These are phyloP conservation scores for Diploscapter pachys DNA, from an alignment of 1,140 invertebrate species.

Conservation along the genomic window DNA sequence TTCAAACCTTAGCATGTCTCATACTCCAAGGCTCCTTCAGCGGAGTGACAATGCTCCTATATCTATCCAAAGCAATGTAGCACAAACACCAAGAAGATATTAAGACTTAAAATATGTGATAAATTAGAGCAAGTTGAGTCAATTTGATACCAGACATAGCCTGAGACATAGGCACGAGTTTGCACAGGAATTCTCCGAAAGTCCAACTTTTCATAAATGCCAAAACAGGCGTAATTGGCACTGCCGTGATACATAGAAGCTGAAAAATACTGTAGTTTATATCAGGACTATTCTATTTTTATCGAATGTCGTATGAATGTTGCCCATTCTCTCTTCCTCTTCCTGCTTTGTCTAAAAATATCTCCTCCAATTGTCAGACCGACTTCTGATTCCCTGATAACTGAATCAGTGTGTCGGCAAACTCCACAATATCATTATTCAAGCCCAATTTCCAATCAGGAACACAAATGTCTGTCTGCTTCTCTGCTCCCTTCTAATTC, in stretches of 20 bases:
- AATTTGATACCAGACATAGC: slow-evolving; percentile 48
- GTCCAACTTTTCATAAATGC: slow-evolving; percentile 52
- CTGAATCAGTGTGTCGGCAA: no score
- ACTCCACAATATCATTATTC: no score
- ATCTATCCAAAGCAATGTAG: slow-evolving; percentile 55
- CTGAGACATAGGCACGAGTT: slow-evolving; percentile 56
- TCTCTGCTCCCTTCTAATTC: background rate
- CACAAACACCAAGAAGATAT: slow-evolving; percentile 58
- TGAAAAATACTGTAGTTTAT: slow-evolving; percentile 32
- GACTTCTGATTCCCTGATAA: no score
- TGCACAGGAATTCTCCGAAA: slow-evolving; percentile 41
- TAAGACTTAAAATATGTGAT: slow-evolving; percentile 44
- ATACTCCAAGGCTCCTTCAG: slow-evolving; percentile 55
- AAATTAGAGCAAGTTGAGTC: slow-evolving; percentile 1
- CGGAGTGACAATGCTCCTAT: slow-evolving; percentile 56
- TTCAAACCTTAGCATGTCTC: slow-evolving; percentile 45
- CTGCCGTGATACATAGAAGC: slow-evolving; percentile 58
- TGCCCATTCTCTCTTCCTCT: no score
- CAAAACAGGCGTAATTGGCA: slow-evolving; percentile 57
- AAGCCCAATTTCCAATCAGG: no score
- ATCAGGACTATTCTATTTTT: no score
- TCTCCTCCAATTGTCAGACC: no score
- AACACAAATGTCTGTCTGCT: no score
- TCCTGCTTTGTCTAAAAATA: no score
- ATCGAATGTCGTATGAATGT: no score